These are phyloP conservation scores for Trilocha varians DNA, from an alignment of 2,888 invertebrate genomes.

Conservation along the genomic window DNA sequence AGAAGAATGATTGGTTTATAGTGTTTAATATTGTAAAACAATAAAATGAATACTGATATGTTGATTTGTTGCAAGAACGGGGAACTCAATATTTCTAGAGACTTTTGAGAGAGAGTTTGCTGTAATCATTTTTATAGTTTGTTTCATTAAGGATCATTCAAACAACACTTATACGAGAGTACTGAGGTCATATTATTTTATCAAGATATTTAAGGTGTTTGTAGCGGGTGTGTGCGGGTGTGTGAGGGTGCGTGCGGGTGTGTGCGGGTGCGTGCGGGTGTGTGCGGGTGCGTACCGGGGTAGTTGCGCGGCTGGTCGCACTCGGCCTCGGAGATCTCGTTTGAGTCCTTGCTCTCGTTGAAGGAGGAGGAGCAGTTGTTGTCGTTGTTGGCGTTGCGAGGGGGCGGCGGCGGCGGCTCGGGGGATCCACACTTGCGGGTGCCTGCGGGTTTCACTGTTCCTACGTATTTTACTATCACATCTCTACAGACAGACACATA, in stretches of 20 bases:
- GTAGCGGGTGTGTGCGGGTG: too few relatives aligned
- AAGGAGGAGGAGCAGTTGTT: conserved; percentile 86
- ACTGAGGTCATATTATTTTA: too few relatives aligned
- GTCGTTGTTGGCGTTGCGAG: conserved; percentile 85
- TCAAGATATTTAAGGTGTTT: too few relatives aligned
- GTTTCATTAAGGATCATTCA: too few relatives aligned
- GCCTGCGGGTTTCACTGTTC: conserved; percentile 24
- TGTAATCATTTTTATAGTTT: too few relatives aligned
- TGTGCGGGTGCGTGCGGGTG: too few relatives aligned
- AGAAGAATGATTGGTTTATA: conserved; percentile 17
- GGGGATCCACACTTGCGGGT: conserved; percentile 65
- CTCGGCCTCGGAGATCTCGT: conserved; percentile 94
- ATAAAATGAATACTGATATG: neutral
- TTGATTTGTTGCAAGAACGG: too few relatives aligned
- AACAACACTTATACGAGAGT: too few relatives aligned
- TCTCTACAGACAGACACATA: neutral
- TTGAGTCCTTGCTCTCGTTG: conserved; percentile 95
- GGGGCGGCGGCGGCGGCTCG: conserved; percentile 82
- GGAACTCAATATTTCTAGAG: too few relatives aligned
- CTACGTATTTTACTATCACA: conserved; percentile 10
- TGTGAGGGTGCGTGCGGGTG: too few relatives aligned
- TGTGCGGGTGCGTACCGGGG: conserved; percentile 75
- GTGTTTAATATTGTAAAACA: neutral
- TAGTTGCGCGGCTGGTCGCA: conserved; percentile 91
- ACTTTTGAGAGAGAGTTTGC: too few relatives aligned